Evolutionary conservation across 2,113 vertebrate genomes (phyloP), one percentile per base, ranked within the genome.

Genomic region (Struthidea cinerea): DNA sequence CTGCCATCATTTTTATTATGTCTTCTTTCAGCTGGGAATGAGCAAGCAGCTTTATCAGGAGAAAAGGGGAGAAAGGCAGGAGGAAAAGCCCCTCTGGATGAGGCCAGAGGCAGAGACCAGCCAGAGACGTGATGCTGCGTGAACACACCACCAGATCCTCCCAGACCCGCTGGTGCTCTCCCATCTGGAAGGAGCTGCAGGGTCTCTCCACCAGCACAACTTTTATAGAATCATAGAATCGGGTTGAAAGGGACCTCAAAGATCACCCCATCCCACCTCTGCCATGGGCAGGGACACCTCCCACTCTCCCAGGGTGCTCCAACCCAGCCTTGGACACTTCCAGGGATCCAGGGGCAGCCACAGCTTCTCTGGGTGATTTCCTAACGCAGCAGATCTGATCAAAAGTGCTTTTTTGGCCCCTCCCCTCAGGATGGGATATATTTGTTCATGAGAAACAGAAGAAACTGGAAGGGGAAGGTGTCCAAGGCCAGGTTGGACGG

Each of bases 71-170:
- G 81, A 64, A 46, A 37, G 24, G 1, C 2, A 37, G 16, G 44
- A 71, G 53, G 82, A 33, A 33, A 41, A 84, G 13, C 24, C 33
- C 39, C 56, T 70, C 30, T 32, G 47, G 15, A 2, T 6, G 23
- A 1, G 13, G 56, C 10, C 53, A 15, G 42, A 50, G 67, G 52
- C 47, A n/a, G 50, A 17, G 22, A 37, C 52, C 0, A 0, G 47
- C 1, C 0, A 2, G 73, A 46, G 8, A 3, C 1, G 2, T 1
- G 0, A 4, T 18, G 55, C 57, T 57, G 2, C 2, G 26, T 27
- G 53, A 19, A 4, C 1, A 4, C 24, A 16, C 4, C 39, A 7
- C 30, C 2, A 0, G 32, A 26, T 70, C n/a, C 50, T 60, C 65
- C 1, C 0, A 44, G 37, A 60, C 13, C 26, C 0, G 0, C n/a